Base-by-base conservation (phyloP, 2,797 vertebrate species). In the Anisognathus igniventris region DNA sequence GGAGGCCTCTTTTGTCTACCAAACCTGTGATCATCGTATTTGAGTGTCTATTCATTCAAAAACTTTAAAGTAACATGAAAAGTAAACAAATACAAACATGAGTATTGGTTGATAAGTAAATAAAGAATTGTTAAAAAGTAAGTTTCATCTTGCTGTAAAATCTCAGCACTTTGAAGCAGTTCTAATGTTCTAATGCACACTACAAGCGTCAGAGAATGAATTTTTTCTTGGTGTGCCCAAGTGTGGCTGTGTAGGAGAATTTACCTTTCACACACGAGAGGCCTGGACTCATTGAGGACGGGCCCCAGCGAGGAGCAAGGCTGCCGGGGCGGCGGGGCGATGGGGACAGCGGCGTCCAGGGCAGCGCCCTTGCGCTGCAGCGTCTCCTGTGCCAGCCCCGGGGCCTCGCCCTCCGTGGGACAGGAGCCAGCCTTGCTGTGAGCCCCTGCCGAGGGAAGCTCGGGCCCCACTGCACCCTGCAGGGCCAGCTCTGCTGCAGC, bases 241-340 rank as follows among this genome's bases (percentile, higher is more conserved):
- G 44, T 8, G 8, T 40, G n/a, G 67, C 24, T 9, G 33, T 0
- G 1, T 4, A 30, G 56, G n/a, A 24, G 30, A 13, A 74, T 48
- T 95, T 98, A 99, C 99, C 99, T 99, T 98, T 99, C 99, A 76
- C 99, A 99, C 73, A 99, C 98, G 33, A 99, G 98, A 90, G 99
- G 99, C 80, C 99, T 98, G 22, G 98, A 98, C 23, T 99, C 99
- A 27, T 98, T 98, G 81, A 98, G 97, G 62, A 98, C 94, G 2
- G 98, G 98, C 53, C 97, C 97, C 75, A 99, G 98, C 35, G 99
- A 99, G 7, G 99, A 99, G 96, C 99, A 99, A 1, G 99, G 98
- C 96, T 99, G 99, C n/a, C 99, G 98, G 17, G 99, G 99, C 0
- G 99, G 99, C 0, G 99, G 99, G 0, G 98, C 99, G 5, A 99